Evolutionary conservation across 2,888 invertebrate genomes (phyloP), one percentile per base, ranked within the genome.

Genomic region (Drosophila greeni): DNA sequence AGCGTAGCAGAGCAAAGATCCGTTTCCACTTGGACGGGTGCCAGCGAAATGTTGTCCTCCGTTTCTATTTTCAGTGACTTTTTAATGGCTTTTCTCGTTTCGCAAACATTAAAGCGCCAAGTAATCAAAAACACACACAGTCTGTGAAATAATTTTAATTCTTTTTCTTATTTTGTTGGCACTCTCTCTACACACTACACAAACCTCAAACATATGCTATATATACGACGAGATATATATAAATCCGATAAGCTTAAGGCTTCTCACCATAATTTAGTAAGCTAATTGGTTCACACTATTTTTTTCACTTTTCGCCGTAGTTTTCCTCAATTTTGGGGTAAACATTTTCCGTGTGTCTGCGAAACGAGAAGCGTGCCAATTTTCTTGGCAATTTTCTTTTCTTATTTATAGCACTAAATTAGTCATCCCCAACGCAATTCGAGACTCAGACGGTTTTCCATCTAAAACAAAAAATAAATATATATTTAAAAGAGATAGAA

Each of bases 281-380:
- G 39, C 70, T 79, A 79, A 84, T 84, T 79, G 84, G 75, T 56
- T 80, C 80, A 79, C 78, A 82, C 72, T 74, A 70, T 65, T 47
- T 53, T 42, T 16, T 16, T 42, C 42, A 42, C 42, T 37, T 52
- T 56, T 55, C 16, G 53, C 51, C 24, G 34, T 61, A 61, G 62
- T 48, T 60, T 54, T 40, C 34, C 48, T 43, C 42, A 51, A 16
- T 57, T 49, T 45, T 24, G 34, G 43, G 36, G 56, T 54, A 54
- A 34, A 52, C 51, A 64, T 33, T 37, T 55, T 60, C 33, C 18
- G 45, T 47, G 37, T 48, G 16, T 53, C 45, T 56, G 29, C 56
- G 57, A 67, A 67, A 65, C 66, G 47, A 84, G 77, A 79, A 84
- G 79, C 79, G 79, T 79, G 79, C 79, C 79, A 79, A 79, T 74